These are phyloP conservation scores for Alligator sinensis DNA, from an alignment of 2,113 vertebrate species.

Conservation along the genomic window DNA sequence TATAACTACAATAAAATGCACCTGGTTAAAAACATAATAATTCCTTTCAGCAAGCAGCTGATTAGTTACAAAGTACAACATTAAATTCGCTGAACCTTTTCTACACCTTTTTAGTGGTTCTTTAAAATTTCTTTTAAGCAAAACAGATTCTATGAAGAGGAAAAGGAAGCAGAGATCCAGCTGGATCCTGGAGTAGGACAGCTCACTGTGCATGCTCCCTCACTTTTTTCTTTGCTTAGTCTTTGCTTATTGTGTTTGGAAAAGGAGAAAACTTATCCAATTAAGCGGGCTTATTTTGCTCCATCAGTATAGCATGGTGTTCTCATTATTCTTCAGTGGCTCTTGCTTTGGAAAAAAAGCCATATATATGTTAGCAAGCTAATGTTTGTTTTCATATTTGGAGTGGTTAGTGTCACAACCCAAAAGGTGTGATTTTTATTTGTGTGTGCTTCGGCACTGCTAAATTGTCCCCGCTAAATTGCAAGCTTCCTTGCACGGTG, in stretches of 20 bases:
- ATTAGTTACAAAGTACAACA: neutral
- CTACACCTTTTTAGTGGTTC: neutral
- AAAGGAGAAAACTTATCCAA: neutral
- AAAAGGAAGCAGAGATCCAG: neutral
- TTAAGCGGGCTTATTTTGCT: neutral
- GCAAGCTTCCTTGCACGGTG: no score
- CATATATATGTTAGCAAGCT: constrained; percentile 18
- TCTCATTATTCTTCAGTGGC: neutral
- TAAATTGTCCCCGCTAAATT: no score
- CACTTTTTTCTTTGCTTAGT: neutral
- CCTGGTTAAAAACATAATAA: neutral
- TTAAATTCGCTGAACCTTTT: neutral
- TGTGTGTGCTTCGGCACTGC: no score
- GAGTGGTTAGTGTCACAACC: no score
- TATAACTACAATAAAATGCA: neutral
- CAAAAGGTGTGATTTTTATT: no score
- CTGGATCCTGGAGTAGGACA: neutral
- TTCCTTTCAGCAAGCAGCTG: neutral
- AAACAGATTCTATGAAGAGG: neutral
- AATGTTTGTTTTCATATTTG: neutral
- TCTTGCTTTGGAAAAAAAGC: constrained; percentile 35
- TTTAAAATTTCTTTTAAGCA: neutral
- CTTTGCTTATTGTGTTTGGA: neutral
- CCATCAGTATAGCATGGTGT: neutral
- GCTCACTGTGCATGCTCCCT: no score